Evolutionary conservation across 2,888 invertebrate genomes (phyloP).

Genomic region (Ferrisia virgata): DNA sequence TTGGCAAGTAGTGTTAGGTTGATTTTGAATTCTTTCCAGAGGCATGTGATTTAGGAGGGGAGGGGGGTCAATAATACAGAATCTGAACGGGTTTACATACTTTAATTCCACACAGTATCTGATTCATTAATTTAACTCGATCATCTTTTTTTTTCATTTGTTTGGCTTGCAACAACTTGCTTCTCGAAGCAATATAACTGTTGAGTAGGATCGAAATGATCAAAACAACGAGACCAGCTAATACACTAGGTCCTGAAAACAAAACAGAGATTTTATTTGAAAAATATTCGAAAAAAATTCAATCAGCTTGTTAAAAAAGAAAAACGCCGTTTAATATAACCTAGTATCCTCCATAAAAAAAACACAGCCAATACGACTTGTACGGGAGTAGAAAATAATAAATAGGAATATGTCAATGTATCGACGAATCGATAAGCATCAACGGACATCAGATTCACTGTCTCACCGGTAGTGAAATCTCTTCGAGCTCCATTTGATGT

Average conservation of each 20-base stretch:
- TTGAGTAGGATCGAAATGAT: conserved; percentile 60
- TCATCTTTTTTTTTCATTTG: conserved; percentile 60
- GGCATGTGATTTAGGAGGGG: too few relatives aligned
- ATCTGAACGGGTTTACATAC: too few relatives aligned
- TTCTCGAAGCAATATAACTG: conserved; percentile 54
- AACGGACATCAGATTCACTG: conserved; percentile 58
- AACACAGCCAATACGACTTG: conserved; percentile 59
- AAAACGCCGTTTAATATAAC: conserved; percentile 47
- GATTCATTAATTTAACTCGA: conserved; percentile 55
- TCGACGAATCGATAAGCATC: conserved; percentile 57
- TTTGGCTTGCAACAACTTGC: conserved; percentile 55
- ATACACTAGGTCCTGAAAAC: conserved; percentile 57
- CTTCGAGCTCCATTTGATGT: conserved; percentile 54
- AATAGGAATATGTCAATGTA: conserved; percentile 55
- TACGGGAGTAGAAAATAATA: conserved; percentile 57
- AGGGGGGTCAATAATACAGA: too few relatives aligned
- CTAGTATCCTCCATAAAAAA: conserved; percentile 55
- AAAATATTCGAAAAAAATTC: too few relatives aligned
- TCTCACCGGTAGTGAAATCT: conserved; percentile 56
- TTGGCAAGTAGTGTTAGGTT: too few relatives aligned
- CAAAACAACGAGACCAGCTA: conserved; percentile 59
- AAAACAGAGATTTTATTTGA: too few relatives aligned
- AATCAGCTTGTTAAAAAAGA: too few relatives aligned
- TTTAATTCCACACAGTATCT: conserved; percentile 50
- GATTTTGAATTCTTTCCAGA: too few relatives aligned